These are phyloP conservation scores for Taphrorychus bicolor DNA, from an alignment of 2,888 invertebrate genomes.

Conservation along the genomic window DNA sequence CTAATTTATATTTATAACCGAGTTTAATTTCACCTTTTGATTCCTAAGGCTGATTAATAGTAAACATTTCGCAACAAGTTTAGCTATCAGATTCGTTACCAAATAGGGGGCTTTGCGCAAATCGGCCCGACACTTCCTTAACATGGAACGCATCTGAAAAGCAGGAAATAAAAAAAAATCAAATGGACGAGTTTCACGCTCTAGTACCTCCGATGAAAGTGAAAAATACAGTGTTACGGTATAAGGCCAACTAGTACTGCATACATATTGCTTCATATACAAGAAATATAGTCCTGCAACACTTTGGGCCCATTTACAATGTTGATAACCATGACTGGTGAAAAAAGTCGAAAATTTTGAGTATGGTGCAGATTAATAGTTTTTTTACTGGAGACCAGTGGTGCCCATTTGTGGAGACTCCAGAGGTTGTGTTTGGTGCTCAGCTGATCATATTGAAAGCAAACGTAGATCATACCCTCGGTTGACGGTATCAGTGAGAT, in stretches of 20 bases:
- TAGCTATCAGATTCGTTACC: constrained; percentile 8
- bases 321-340: too few relatives aligned
- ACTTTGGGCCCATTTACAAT: too few relatives aligned
- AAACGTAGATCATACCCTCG: too few relatives aligned
- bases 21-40: background rate
- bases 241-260: constrained; percentile 6
- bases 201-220: constrained; percentile 28
- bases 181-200: constrained; percentile 33
- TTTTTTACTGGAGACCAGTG: too few relatives aligned
- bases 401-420: too few relatives aligned
- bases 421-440: too few relatives aligned
- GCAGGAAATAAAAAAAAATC: constrained; percentile 26
- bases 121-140: background rate
- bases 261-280: too few relatives aligned
- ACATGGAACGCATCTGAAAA: constrained; percentile 8
- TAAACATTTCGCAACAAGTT: background rate
- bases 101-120: constrained; percentile 16
- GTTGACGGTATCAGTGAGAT: too few relatives aligned
- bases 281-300: too few relatives aligned
- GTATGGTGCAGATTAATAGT: too few relatives aligned
- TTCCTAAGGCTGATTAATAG: background rate
- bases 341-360: too few relatives aligned
- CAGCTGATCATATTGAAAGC: too few relatives aligned
- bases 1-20: background rate
- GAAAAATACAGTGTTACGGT: constrained; percentile 23